A percentile compares a stretch with the other conserved stretches of the same genome.
phyloP scores from a whole-genome alignment of 2,888 invertebrate species.

The Leucozona laternaria region DNA sequence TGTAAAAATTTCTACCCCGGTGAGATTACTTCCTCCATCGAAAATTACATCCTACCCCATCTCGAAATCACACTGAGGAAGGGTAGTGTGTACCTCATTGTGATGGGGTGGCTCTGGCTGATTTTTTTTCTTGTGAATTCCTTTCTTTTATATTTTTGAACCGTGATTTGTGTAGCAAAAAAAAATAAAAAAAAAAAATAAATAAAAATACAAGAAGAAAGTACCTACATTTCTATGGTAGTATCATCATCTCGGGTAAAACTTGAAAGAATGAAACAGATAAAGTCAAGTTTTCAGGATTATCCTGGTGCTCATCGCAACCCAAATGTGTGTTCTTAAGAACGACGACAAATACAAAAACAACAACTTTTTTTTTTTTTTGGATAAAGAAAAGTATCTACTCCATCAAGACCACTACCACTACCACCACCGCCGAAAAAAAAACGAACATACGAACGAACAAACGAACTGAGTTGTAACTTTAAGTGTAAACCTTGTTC shows the following conservation, averaged over 20 bases:
- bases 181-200: constrained; percentile 33
- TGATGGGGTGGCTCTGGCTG: constrained; percentile 35
- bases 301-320: constrained; percentile 68
- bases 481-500: constrained; percentile 69
- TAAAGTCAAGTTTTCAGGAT: constrained; percentile 64
- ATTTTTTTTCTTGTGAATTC: constrained; percentile 49
- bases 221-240: constrained; percentile 24
- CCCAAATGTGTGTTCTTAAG: constrained; percentile 70
- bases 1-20: constrained; percentile 53
- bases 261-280: constrained; percentile 62
- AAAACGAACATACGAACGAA: background rate
- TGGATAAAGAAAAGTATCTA: constrained; percentile 55
- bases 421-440: constrained; percentile 32
- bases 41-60: constrained; percentile 73
- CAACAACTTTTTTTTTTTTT: constrained; percentile 44
- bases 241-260: constrained; percentile 18
- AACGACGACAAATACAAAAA: constrained; percentile 37
- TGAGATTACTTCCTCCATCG: constrained; percentile 48
- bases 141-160: constrained; percentile 60
- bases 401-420: constrained; percentile 20
- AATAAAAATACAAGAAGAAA: constrained; percentile 32
- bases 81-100: constrained; percentile 63
- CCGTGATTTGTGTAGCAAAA: constrained; percentile 52
- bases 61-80: constrained; percentile 67
- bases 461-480: constrained; percentile 38